Conservation (phyloP, 2,888 invertebrate genomes). For the Diarsia dahlii region DNA sequence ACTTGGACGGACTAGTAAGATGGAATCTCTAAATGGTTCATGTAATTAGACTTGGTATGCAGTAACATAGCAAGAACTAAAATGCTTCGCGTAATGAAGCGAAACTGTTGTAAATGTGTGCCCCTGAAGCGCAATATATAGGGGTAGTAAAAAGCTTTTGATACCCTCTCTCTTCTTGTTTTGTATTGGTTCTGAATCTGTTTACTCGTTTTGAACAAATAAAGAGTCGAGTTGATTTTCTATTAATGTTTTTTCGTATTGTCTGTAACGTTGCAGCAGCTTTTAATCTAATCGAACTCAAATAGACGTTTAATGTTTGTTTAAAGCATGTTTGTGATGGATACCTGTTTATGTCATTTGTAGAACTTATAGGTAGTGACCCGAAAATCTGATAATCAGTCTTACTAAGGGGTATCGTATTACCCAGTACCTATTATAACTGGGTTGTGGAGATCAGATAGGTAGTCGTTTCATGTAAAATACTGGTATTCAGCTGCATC, state of each 20-base stretch:
- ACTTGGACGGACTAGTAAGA: slow-evolving; percentile 5
- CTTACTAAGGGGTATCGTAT: no score
- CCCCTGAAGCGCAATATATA: slow-evolving; percentile 25
- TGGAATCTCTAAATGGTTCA: slow-evolving; percentile 41
- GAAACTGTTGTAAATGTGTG: slow-evolving; percentile 31
- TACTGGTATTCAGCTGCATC: no score
- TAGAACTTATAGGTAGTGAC: no score
- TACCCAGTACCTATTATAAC: no score
- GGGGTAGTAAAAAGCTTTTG: slow-evolving; percentile 26
- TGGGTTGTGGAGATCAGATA: no score
- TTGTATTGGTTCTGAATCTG: slow-evolving; percentile 35
- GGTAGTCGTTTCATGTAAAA: no score
- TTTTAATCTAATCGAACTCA: background rate
- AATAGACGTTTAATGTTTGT: background rate
- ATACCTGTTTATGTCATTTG: no score
- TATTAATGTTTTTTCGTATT: background rate
- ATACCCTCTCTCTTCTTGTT: slow-evolving; percentile 12
- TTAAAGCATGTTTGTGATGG: no score
- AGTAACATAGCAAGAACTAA: slow-evolving; percentile 40
- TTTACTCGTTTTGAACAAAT: slow-evolving; percentile 12
- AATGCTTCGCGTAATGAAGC: slow-evolving; percentile 34
- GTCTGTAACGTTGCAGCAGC: background rate
- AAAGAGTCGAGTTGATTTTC: slow-evolving; percentile 1
- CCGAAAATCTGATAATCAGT: no score
- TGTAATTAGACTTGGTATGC: slow-evolving; percentile 45